phyloP scores from a whole-genome alignment of 2,113 vertebrate species.

The Pterocles burchelli region DNA sequence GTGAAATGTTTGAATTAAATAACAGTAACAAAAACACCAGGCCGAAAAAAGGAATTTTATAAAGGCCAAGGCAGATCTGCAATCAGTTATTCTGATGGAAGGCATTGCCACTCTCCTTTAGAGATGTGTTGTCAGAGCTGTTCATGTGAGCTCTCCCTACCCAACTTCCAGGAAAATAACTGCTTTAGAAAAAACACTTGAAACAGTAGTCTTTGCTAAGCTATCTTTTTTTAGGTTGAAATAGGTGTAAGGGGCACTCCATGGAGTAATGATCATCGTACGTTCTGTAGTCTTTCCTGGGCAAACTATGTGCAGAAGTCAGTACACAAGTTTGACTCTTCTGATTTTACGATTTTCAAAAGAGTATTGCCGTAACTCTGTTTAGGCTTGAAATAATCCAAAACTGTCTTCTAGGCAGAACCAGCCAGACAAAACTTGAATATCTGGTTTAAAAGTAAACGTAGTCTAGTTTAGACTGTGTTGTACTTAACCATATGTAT shows the following conservation, averaged over 20 bases:
- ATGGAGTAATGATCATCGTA: neutral
- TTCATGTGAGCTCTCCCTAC: neutral
- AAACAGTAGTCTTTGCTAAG: neutral
- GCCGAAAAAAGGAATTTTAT: neutral
- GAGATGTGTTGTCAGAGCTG: neutral
- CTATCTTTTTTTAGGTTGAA: neutral
- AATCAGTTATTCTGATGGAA: neutral
- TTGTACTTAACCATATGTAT: neutral
- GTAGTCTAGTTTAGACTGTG: neutral
- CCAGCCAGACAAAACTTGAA: neutral
- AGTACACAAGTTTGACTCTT: neutral
- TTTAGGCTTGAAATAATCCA: neutral
- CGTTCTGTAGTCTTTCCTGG: neutral
- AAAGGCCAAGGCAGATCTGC: neutral
- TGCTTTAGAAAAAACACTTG: neutral
- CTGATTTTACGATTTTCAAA: neutral
- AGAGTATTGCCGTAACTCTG: neutral
- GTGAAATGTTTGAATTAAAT: neutral
- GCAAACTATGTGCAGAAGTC: neutral
- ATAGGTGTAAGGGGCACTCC: neutral
- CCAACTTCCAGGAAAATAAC: neutral
- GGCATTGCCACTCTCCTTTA: neutral
- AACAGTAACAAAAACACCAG: neutral
- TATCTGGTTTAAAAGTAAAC: slow-evolving; percentile 27
- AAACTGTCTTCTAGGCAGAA: neutral